A percentile compares a stretch with the other conserved stretches of the same genome.
phyloP scores from a whole-genome alignment of 2,113 vertebrate genomes.

The Salminus brasiliensis region DNA sequence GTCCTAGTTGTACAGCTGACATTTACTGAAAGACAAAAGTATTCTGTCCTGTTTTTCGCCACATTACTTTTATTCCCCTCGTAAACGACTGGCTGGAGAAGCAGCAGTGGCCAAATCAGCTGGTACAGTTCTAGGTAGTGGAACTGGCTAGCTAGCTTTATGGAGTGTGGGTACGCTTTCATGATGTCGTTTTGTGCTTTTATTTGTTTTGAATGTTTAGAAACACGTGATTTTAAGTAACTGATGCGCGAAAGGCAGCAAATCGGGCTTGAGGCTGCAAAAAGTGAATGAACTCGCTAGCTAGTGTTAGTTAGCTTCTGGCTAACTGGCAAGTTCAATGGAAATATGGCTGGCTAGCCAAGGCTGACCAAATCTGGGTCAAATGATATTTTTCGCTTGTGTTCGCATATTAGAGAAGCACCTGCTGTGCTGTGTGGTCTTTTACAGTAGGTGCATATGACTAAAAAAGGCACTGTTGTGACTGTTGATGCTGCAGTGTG shows the following conservation, averaged over 20 bases:
- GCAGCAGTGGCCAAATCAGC: conserved; percentile 30
- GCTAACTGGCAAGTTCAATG: conserved; percentile 22
- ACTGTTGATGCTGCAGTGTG: neutral
- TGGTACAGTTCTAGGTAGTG: conserved; percentile 26
- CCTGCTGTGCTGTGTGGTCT: neutral
- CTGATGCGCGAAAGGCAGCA: neutral
- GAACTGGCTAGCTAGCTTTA: neutral
- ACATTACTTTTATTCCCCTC: conserved; percentile 35
- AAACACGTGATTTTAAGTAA: neutral
- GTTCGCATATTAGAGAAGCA: no score
- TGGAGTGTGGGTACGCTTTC: neutral
- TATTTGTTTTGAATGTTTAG: neutral
- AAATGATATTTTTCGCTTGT: neutral
- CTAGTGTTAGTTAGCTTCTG: conserved; percentile 36
- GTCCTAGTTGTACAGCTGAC: neutral
- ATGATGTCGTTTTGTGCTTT: neutral
- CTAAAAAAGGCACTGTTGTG: neutral
- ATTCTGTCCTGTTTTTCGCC: conserved; percentile 38
- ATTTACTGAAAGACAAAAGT: conserved; percentile 27
- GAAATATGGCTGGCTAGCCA: conserved; percentile 24
- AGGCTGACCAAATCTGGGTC: neutral
- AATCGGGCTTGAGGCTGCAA: neutral
- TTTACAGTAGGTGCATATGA: neutral
- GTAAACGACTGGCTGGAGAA: conserved; percentile 8
- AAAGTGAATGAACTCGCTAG: neutral